phyloP scores from a whole-genome alignment of 2,797 vertebrate species.

The Ciconia nigra region DNA sequence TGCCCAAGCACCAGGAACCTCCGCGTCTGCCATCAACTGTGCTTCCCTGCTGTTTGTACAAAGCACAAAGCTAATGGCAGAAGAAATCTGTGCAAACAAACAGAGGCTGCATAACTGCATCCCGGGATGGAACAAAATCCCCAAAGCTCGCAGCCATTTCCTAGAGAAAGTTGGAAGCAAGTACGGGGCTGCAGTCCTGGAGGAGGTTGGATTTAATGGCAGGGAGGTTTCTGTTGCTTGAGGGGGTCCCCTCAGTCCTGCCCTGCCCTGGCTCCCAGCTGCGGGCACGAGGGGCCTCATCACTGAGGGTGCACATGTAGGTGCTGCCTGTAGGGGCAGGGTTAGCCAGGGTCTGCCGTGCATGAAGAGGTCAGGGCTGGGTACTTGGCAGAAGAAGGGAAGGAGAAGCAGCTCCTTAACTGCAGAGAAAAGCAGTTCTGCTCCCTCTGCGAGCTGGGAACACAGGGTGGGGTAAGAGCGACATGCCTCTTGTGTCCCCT shows the following conservation, averaged over 20 bases:
- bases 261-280: background rate
- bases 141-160: background rate
- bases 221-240: background rate
- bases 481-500: background rate
- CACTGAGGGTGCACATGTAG: rapidly evolving
- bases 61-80: background rate
- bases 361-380: background rate
- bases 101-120: background rate
- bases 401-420: background rate
- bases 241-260: background rate
- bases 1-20: background rate
- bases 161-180: background rate
- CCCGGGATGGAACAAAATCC: background rate
- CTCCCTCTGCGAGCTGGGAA: background rate
- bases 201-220: background rate
- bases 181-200: rapidly evolving
- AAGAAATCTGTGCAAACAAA: background rate
- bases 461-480: background rate
- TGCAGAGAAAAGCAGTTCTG: background rate
- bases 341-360: background rate
- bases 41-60: background rate
- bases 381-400: background rate
- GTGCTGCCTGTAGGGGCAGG: background rate
- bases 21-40: background rate
- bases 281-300: background rate